These are phyloP conservation scores for Rhagophthalmus giganteus DNA, from an alignment of 2,888 invertebrate species.

Conservation along the genomic window DNA sequence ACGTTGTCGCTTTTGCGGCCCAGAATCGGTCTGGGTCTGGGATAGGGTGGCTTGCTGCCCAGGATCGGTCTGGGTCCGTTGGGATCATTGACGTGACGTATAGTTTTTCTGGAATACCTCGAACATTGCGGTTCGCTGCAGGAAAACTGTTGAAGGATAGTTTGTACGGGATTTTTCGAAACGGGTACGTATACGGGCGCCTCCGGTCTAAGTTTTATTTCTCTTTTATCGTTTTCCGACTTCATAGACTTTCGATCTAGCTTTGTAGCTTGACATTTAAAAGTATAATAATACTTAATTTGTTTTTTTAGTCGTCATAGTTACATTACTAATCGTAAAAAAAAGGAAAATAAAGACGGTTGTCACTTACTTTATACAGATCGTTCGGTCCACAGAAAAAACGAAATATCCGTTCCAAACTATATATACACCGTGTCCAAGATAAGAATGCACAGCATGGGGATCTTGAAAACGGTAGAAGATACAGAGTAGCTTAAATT, in stretches of 20 bases:
- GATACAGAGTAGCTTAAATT: no score
- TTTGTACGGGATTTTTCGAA: conserved; percentile 30
- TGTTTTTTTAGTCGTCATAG: no score
- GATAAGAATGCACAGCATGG: no score
- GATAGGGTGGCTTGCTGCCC: conserved; percentile 38
- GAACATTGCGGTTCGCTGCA: conserved; percentile 41
- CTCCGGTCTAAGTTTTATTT: conserved; percentile 42
- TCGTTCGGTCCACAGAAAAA: no score
- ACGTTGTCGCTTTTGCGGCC: conserved; percentile 39
- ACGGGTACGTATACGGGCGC: conserved; percentile 43
- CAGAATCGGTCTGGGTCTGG: conserved; percentile 42
- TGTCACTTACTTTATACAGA: no score
- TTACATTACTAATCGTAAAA: no score
- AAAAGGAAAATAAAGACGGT: no score
- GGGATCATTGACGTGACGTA: conserved; percentile 30
- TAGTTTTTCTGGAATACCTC: conserved; percentile 41
- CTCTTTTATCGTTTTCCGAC: conserved; percentile 25
- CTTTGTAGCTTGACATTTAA: conserved; percentile 22
- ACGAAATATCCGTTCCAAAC: no score
- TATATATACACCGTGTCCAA: no score
- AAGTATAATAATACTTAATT: no score
- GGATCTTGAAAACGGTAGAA: no score
- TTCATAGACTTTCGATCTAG: conserved; percentile 17
- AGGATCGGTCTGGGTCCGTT: conserved; percentile 30
- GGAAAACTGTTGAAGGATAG: conserved; percentile 19